Evolutionary conservation across 2,113 vertebrate species (phyloP).

Genomic region (Vulpes ferrilata): DNA sequence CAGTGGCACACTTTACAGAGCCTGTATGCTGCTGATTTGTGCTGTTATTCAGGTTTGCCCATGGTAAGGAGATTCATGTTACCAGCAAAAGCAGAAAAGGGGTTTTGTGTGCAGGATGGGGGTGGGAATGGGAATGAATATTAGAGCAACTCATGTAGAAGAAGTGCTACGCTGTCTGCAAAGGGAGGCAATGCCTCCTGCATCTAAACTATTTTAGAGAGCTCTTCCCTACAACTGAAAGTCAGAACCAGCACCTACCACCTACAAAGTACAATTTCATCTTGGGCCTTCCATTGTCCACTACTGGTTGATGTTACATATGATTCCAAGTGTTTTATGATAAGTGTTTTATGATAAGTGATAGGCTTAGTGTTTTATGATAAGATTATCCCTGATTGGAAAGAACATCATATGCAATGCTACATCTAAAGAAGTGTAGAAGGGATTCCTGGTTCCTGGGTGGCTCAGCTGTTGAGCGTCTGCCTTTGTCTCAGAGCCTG

Average conservation of each 20-base stretch:
- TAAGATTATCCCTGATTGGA: not conserved
- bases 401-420: not conserved
- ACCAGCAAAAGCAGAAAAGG: conserved; percentile 56
- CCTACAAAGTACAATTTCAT: conserved; percentile 60
- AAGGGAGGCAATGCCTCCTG: not conserved
- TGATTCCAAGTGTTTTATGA: conserved; percentile 60
- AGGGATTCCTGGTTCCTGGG: not conserved
- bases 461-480: too few relatives aligned
- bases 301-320: conserved; percentile 60
- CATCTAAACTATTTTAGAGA: conserved; percentile 39
- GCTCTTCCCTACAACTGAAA: conserved; percentile 35
- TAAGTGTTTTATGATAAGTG: conserved; percentile 36
- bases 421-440: not conserved
- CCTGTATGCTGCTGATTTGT: not conserved
- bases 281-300: conserved; percentile 50
- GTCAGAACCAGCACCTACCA: conserved; percentile 29
- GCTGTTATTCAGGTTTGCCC: not conserved
- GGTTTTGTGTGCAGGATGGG: conserved; percentile 29
- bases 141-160: not conserved
- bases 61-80: not conserved
- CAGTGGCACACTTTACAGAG: not conserved
- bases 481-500: too few relatives aligned
- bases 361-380: conserved; percentile 54
- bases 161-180: not conserved
- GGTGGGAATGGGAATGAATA: not conserved